These are phyloP conservation scores for Drosophila grimshawi DNA, from an alignment of 1,140 invertebrate genomes.

Conservation along the genomic window DNA sequence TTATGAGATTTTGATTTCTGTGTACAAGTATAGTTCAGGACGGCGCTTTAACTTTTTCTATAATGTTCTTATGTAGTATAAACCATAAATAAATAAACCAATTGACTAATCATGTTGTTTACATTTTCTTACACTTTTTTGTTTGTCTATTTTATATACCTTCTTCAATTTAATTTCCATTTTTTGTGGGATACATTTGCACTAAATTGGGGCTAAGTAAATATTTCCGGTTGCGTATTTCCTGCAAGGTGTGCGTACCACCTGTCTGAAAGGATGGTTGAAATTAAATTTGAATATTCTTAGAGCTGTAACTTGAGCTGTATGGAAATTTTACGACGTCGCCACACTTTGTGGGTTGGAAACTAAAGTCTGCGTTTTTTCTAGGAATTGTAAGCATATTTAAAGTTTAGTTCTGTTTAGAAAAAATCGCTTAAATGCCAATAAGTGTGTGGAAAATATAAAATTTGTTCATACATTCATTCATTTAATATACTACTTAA, in stretches of 20 bases:
- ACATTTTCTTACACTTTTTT: too few relatives aligned
- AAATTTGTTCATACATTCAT: too few relatives aligned
- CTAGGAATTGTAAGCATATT: not conserved
- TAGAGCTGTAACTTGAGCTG: constrained; percentile 3
- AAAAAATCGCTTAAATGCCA: not conserved
- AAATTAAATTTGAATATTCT: constrained; percentile 17
- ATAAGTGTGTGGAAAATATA: not conserved
- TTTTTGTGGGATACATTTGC: constrained; percentile 8
- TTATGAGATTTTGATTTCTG: too few relatives aligned
- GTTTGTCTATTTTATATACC: too few relatives aligned
- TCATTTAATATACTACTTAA: too few relatives aligned
- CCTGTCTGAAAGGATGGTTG: constrained; percentile 14
- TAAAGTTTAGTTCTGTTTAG: not conserved
- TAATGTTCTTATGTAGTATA: not conserved
- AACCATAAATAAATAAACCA: too few relatives aligned
- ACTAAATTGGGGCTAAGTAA: constrained; percentile 40
- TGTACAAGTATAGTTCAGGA: too few relatives aligned
- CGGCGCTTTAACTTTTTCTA: too few relatives aligned
- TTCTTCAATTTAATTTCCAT: not conserved
- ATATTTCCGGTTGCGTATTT: constrained; percentile 50
- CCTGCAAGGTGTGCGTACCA: constrained; percentile 23
- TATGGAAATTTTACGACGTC: constrained; percentile 22
- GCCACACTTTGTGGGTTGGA: constrained; percentile 1
- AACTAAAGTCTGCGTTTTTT: not conserved
- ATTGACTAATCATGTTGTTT: too few relatives aligned